Evolutionary conservation across 2,113 vertebrate species (phyloP).

Genomic region (Apus apus): DNA sequence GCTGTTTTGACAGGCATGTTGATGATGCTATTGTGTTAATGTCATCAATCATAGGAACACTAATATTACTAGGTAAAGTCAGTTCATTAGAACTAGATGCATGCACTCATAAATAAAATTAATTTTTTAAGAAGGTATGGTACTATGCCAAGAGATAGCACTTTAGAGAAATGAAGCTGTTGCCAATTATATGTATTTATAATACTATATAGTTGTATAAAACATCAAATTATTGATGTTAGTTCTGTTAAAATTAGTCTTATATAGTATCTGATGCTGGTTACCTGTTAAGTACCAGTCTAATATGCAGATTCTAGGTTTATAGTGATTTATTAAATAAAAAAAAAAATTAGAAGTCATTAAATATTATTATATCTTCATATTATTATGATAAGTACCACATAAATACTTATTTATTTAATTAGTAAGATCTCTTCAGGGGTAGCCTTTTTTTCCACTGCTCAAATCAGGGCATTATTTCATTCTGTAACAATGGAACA

Average conservation of each 20-base stretch:
- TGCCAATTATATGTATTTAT: background rate
- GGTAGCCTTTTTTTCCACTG: background rate
- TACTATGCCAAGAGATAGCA: background rate
- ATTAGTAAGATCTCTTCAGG: background rate
- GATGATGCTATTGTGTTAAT: constrained; percentile 2
- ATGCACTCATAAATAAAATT: background rate
- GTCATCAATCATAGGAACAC: constrained; percentile 1
- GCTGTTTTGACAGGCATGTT: background rate
- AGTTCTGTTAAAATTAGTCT: background rate
- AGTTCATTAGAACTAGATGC: constrained; percentile 9
- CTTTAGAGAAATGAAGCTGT: background rate
- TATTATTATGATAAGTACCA: background rate
- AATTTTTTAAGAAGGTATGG: background rate
- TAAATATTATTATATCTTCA: background rate
- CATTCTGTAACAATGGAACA: background rate
- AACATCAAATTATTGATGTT: background rate
- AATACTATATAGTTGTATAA: background rate
- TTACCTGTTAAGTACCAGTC: background rate
- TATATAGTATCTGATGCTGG: background rate
- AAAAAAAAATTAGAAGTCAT: background rate
- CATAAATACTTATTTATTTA: background rate
- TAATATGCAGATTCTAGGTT: background rate
- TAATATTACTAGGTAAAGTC: constrained; percentile 21
- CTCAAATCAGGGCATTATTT: background rate
- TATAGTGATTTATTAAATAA: background rate